Evolutionary conservation across 2,113 vertebrate genomes (phyloP).

Genomic region (Colaptes auratus): DNA sequence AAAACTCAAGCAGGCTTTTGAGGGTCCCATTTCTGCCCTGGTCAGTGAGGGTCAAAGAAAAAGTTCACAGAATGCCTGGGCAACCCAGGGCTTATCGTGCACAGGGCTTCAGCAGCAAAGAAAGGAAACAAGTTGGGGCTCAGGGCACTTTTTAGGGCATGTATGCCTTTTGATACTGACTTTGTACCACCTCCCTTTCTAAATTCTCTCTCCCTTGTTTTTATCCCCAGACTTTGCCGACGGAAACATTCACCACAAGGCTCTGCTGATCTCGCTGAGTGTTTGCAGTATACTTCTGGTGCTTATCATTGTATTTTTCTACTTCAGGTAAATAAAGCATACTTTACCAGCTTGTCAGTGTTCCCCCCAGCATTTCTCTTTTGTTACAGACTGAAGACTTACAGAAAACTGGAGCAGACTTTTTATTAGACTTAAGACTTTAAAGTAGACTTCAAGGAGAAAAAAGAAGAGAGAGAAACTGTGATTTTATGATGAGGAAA

Average conservation of each 20-base stretch:
- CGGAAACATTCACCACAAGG: conserved; percentile 88
- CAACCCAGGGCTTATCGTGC: background rate
- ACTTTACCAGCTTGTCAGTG: background rate
- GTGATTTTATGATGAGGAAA: background rate
- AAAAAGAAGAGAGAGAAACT: background rate
- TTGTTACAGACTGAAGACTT: background rate
- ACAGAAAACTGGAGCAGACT: background rate
- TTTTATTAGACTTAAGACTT: too few relatives aligned
- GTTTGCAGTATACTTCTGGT: conserved; percentile 89
- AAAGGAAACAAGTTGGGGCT: background rate
- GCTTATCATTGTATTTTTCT: conserved; percentile 90
- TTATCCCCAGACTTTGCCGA: conserved; percentile 84
- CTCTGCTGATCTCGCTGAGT: conserved; percentile 88
- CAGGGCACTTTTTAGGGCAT: accelerated
- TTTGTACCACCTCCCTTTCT: background rate
- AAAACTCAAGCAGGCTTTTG: background rate
- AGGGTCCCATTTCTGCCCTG: background rate
- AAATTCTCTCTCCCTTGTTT: conserved; percentile 7
- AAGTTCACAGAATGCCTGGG: background rate
- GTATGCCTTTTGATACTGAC: background rate
- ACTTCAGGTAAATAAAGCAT: conserved; percentile 86
- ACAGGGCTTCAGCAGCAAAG: background rate
- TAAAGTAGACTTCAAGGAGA: background rate
- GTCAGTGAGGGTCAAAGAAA: background rate
- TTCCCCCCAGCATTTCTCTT: background rate